These are phyloP conservation scores for Nettapus auritus DNA, from an alignment of 2,113 vertebrate genomes.

Conservation along the genomic window DNA sequence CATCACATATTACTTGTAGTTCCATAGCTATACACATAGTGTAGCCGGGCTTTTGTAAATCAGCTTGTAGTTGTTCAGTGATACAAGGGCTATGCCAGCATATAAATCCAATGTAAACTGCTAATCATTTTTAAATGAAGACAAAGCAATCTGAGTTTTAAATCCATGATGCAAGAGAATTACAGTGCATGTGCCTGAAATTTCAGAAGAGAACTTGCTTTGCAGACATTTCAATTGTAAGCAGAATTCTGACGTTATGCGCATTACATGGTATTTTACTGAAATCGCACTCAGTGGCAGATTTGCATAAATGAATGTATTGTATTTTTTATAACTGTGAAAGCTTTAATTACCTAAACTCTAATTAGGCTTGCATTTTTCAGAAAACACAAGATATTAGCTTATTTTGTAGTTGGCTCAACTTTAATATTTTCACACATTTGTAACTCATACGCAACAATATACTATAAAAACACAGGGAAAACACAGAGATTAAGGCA, in stretches of 20 bases:
- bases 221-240: conserved; percentile 61
- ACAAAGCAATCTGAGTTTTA: conserved; percentile 66
- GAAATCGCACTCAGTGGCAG: conserved; percentile 65
- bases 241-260: conserved; percentile 58
- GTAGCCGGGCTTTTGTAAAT: conserved; percentile 62
- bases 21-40: conserved; percentile 26
- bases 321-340: conserved; percentile 73
- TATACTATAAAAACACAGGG: conserved; percentile 50
- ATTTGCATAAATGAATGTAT: conserved; percentile 73
- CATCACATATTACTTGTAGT: conserved; percentile 64
- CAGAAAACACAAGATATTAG: conserved; percentile 73
- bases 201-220: conserved; percentile 54
- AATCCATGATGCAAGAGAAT: conserved; percentile 59
- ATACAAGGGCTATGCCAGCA: conserved; percentile 39
- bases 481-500: conserved; percentile 50
- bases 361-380: conserved; percentile 76
- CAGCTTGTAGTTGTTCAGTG: conserved; percentile 63
- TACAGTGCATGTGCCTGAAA: conserved; percentile 36
- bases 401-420: conserved; percentile 71
- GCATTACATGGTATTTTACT: conserved; percentile 68
- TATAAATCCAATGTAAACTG: conserved; percentile 64
- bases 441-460: conserved; percentile 57
- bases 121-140: conserved; percentile 72
- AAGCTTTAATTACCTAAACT: conserved; percentile 77
- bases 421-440: conserved; percentile 66